Evolutionary conservation across 2,113 vertebrate genomes (phyloP).

Genomic region (Psephotus haematonotus): DNA sequence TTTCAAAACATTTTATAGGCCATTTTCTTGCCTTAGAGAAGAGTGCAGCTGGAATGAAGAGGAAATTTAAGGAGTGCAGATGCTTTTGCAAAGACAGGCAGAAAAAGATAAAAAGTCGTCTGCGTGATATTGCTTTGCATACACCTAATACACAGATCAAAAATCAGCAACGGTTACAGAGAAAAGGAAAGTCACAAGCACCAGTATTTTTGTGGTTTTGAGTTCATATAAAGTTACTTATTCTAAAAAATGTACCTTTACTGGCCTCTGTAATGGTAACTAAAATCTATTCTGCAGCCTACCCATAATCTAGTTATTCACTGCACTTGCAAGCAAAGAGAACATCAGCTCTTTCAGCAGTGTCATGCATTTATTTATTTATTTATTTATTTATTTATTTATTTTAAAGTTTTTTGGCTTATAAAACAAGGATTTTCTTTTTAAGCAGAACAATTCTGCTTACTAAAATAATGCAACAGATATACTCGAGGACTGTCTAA

Average conservation of each 20-base stretch:
- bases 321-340: not conserved
- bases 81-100: not conserved
- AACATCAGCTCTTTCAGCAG: not conserved
- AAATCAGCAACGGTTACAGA: not conserved
- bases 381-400: not conserved
- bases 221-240: not conserved
- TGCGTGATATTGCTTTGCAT: not conserved
- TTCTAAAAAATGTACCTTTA: not conserved
- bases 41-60: constrained; percentile 27
- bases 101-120: not conserved
- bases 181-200: not conserved
- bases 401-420: not conserved
- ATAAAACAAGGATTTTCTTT: not conserved
- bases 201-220: not conserved
- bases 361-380: no score
- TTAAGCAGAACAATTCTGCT: not conserved
- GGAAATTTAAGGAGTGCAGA: not conserved
- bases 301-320: not conserved
- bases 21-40: constrained; percentile 50
- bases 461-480: not conserved
- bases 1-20: constrained; percentile 43
- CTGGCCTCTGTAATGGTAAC: not conserved
- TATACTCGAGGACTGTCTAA: not conserved
- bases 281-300: not conserved
- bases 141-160: not conserved